Conservation (phyloP, 53 echinoderm and acorn worm genomes). For the Arbacia lixula region DNA sequence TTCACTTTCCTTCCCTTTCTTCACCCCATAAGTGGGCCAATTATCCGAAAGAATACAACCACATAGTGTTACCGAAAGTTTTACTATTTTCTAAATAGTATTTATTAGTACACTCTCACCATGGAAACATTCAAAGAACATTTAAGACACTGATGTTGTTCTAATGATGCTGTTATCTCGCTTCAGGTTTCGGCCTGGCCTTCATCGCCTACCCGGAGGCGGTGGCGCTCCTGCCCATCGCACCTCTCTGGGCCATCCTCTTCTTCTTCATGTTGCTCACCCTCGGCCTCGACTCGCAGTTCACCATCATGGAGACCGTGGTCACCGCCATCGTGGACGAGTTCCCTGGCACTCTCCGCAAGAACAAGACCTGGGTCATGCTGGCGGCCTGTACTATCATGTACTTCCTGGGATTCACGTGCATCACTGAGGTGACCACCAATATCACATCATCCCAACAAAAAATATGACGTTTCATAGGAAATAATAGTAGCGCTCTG, state of each 20-base stretch:
- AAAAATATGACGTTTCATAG: too few relatives aligned
- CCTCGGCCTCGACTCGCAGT: constrained; percentile 78
- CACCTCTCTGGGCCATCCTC: constrained; percentile 84
- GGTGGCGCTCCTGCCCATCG: constrained; percentile 70
- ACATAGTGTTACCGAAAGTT: too few relatives aligned
- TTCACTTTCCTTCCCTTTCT: too few relatives aligned
- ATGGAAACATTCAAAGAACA: too few relatives aligned
- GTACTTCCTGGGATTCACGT: constrained; percentile 80
- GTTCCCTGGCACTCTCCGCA: constrained; percentile 69
- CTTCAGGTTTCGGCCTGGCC: constrained; percentile 79
- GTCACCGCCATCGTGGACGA: constrained; percentile 89
- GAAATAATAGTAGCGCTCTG: too few relatives aligned
- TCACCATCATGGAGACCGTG: constrained; percentile 87
- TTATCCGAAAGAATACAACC: too few relatives aligned
- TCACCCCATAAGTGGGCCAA: too few relatives aligned
- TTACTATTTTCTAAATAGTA: too few relatives aligned
- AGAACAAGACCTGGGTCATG: constrained; percentile 76
- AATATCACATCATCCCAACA: too few relatives aligned
- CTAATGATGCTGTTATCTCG: background rate
- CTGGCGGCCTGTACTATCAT: constrained; percentile 58
- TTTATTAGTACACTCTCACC: too few relatives aligned
- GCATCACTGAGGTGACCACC: constrained; percentile 75
- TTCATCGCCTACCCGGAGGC: constrained; percentile 89
- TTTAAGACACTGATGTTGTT: too few relatives aligned
- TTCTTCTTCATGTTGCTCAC: constrained; percentile 83